phyloP scores from a whole-genome alignment of 1,140 invertebrate genomes.

The Zeugodacus cucurbitae region DNA sequence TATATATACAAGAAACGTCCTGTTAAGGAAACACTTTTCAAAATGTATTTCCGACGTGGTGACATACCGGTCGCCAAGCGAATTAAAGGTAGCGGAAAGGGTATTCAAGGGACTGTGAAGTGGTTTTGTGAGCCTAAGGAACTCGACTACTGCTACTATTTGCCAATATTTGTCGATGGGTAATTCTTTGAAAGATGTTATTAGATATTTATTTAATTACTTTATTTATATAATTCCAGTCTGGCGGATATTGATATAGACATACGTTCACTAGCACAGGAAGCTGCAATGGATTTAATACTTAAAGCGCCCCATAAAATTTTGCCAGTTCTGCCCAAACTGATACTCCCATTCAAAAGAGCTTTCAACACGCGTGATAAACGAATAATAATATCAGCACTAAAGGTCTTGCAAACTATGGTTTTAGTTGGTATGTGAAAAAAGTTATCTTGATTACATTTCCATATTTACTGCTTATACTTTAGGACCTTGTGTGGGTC shows the following conservation, averaged over 20 bases:
- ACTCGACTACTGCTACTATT: slow-evolving; percentile 91
- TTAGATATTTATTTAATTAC: too few species aligned
- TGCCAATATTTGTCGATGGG: slow-evolving; percentile 95
- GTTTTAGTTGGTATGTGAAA: slow-evolving; percentile 76
- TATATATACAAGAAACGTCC: slow-evolving; percentile 56
- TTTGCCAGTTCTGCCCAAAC: slow-evolving; percentile 88
- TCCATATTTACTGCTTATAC: neutral
- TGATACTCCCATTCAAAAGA: slow-evolving; percentile 94
- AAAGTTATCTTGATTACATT: slow-evolving; percentile 5
- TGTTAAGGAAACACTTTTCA: slow-evolving; percentile 58
- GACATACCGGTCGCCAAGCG: slow-evolving; percentile 58
- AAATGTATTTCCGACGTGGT: slow-evolving; percentile 59
- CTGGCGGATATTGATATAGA: slow-evolving; percentile 56
- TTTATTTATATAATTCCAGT: neutral
- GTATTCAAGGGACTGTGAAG: slow-evolving; percentile 55
- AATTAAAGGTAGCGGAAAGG: slow-evolving; percentile 48
- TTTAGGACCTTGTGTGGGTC: slow-evolving; percentile 71
- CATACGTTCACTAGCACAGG: slow-evolving; percentile 53
- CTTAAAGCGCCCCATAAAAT: slow-evolving; percentile 87
- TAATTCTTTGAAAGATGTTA: slow-evolving; percentile 41
- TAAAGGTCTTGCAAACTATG: slow-evolving; percentile 82
- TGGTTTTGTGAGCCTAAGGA: slow-evolving; percentile 69
- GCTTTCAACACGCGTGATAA: slow-evolving; percentile 83
- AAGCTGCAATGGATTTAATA: slow-evolving; percentile 65
- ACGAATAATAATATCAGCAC: slow-evolving; percentile 78